These are phyloP conservation scores for Bombus fervidus DNA, from an alignment of 1,140 invertebrate species.

Conservation along the genomic window DNA sequence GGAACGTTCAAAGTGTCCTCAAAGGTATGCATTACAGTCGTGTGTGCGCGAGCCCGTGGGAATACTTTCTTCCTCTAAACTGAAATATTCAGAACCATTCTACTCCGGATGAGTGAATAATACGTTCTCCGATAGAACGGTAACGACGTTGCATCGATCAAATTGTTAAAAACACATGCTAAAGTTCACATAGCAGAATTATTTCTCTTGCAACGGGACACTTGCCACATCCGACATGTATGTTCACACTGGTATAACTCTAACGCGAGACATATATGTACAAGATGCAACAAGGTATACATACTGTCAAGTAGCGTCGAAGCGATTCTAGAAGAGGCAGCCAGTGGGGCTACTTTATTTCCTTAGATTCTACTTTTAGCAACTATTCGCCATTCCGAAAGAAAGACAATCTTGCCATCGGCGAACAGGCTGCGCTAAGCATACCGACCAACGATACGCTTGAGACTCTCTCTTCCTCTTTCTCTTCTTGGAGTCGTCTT, in stretches of 20 bases:
- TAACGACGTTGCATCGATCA: too few species aligned
- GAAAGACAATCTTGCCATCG: conserved; percentile 63
- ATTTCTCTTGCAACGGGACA: too few species aligned
- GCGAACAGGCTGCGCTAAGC: conserved; percentile 49
- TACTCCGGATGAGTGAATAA: background rate
- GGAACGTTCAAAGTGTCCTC: background rate
- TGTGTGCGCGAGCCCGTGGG: background rate
- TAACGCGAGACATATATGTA: too few species aligned
- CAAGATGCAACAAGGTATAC: too few species aligned
- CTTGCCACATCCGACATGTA: too few species aligned
- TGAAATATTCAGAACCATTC: conserved; percentile 1
- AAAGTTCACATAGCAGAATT: too few species aligned
- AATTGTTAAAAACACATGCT: background rate
- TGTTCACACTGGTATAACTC: too few species aligned
- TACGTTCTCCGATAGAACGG: background rate
- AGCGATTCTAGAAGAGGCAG: background rate
- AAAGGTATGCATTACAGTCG: background rate
- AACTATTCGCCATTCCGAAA: conserved; percentile 54
- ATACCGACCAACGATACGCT: conserved; percentile 67
- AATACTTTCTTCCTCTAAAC: background rate
- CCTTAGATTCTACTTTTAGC: conserved; percentile 49
- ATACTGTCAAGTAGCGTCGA: too few species aligned
- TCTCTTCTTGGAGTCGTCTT: conserved; percentile 51
- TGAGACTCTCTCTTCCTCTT: conserved; percentile 49
- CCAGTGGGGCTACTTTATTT: conserved; percentile 29